These are phyloP conservation scores for Dascyllus trimaculatus DNA, from an alignment of 2,113 vertebrate species.

Conservation along the genomic window DNA sequence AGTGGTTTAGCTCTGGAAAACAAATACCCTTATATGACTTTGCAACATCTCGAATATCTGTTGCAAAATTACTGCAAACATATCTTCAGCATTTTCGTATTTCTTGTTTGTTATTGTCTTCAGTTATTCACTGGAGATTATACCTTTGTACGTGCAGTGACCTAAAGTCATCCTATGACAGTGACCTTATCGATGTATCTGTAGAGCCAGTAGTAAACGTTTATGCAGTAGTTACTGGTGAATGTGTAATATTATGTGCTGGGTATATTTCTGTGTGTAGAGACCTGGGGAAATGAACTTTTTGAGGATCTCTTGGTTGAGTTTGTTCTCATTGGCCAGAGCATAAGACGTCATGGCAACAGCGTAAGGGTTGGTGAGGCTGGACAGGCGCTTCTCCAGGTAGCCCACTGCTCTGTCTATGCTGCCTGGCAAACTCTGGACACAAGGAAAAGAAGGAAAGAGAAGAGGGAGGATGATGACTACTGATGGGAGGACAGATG, in stretches of 20 bases:
- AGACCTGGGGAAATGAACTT: conserved; percentile 82
- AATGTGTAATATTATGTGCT: not conserved
- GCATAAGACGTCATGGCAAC: conserved; percentile 89
- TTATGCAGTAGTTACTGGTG: not conserved
- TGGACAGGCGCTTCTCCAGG: conserved; percentile 77
- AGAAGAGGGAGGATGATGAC: not conserved
- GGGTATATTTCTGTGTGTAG: not conserved
- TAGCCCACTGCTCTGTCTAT: conserved; percentile 81
- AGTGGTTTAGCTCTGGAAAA: conserved; percentile 75
- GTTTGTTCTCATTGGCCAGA: conserved; percentile 78
- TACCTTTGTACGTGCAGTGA: too few relatives aligned
- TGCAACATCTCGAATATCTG: too few relatives aligned
- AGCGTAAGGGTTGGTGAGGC: conserved; percentile 87
- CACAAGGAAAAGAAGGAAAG: not conserved
- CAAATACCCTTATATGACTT: not conserved
- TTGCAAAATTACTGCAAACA: too few relatives aligned
- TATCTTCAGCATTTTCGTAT: too few relatives aligned
- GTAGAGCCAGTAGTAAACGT: not conserved
- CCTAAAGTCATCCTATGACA: too few relatives aligned
- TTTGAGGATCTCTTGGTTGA: conserved; percentile 66
- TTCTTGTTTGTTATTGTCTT: too few relatives aligned
- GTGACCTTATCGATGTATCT: too few relatives aligned
- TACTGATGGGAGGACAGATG: accelerated
- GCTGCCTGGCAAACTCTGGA: conserved; percentile 82
- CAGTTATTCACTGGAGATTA: too few relatives aligned